Conservation (phyloP, 2,888 invertebrate species). For the Athalia cordata region DNA sequence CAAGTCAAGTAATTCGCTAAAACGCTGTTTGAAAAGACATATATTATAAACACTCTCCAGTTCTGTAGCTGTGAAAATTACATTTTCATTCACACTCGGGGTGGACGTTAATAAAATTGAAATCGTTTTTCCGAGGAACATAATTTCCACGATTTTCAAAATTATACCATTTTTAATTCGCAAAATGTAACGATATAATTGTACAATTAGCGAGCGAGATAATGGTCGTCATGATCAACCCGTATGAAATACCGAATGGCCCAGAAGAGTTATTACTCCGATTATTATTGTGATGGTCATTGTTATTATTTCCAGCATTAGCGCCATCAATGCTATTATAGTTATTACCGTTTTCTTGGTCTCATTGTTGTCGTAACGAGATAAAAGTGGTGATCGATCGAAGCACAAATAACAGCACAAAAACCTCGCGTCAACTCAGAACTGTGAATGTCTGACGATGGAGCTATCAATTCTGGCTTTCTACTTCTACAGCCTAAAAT, state of each 20-base stretch:
- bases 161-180: not conserved
- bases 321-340: conserved; percentile 30
- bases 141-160: too few species aligned
- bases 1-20: too few species aligned
- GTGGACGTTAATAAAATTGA: too few species aligned
- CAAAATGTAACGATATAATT: conserved; percentile 4
- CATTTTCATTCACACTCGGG: too few species aligned
- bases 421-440: conserved; percentile 26
- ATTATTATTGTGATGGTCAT: conserved; percentile 16
- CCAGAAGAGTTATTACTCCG: conserved; percentile 20
- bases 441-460: conserved; percentile 7
- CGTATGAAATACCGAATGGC: conserved; percentile 7
- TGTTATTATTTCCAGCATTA: conserved; percentile 17
- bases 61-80: too few species aligned
- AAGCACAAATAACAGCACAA: conserved; percentile 23
- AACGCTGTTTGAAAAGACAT: too few species aligned
- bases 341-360: conserved; percentile 31
- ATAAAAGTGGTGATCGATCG: conserved; percentile 37
- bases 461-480: conserved; percentile 16
- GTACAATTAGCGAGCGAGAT: conserved; percentile 13
- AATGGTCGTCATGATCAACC: conserved; percentile 9
- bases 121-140: too few species aligned
- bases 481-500: not conserved
- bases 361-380: conserved; percentile 28
- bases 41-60: too few species aligned